Conservation (phyloP, 2,888 invertebrate genomes). For the Acrocyrtus sp. region DNA sequence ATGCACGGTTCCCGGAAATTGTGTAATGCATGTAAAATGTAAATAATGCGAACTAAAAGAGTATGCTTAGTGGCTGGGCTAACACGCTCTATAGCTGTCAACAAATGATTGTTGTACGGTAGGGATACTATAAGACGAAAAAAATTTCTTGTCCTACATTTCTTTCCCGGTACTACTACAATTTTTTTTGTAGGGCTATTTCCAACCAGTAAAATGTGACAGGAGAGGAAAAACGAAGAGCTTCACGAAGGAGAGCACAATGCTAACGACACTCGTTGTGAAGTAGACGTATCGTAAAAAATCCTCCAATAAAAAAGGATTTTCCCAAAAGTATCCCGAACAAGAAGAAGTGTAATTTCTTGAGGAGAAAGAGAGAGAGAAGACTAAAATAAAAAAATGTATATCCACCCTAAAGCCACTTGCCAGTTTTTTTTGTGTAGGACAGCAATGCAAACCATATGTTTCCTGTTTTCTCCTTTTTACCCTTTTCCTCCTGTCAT, state of each 20-base stretch:
- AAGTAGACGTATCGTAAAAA: too few relatives aligned
- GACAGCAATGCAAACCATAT: background rate
- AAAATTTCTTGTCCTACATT: too few relatives aligned
- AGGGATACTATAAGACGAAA: background rate
- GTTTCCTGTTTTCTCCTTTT: background rate
- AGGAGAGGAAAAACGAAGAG: background rate
- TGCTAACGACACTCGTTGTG: background rate
- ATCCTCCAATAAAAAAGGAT: background rate
- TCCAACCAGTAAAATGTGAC: too few relatives aligned
- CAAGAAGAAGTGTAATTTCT: background rate
- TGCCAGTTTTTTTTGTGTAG: background rate
- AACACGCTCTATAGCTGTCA: too few relatives aligned
- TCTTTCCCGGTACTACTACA: background rate
- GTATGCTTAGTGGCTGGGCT: too few relatives aligned
- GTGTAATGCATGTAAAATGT: too few relatives aligned
- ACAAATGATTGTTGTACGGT: background rate
- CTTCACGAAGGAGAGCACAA: background rate
- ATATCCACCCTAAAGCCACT: too few relatives aligned
- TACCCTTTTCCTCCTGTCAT: background rate
- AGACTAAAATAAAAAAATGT: too few relatives aligned
- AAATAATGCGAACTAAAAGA: too few relatives aligned
- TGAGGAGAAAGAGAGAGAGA: too few relatives aligned
- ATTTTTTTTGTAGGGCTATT: too few relatives aligned
- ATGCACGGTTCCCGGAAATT: too few relatives aligned
- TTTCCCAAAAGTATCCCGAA: background rate